Percentiles rank a stretch among this genome's conserved stretches.
phyloP scores from a whole-genome alignment of 2,113 vertebrate genomes.

The Clarias macrocephalus region DNA sequence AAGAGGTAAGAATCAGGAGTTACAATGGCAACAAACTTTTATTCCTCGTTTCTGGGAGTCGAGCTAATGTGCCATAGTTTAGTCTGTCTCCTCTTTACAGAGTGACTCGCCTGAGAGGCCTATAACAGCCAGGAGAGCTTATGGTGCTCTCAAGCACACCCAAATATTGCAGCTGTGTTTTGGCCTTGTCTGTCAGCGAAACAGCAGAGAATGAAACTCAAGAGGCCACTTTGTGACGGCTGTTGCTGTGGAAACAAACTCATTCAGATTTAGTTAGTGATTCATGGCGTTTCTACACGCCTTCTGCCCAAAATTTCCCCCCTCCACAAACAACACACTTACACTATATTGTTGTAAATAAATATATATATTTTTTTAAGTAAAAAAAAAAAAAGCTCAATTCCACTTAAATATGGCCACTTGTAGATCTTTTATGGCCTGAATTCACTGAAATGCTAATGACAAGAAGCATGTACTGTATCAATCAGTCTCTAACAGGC shows the following conservation, averaged over 20 bases:
- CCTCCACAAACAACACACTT: not conserved
- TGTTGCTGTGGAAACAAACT: conserved; percentile 35
- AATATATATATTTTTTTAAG: not conserved
- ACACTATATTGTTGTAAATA: conserved; percentile 6
- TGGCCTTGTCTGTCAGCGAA: conserved; percentile 27
- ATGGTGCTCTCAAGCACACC: conserved; percentile 24
- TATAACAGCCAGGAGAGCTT: conserved; percentile 33
- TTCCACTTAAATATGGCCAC: not conserved
- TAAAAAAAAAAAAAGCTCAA: not conserved
- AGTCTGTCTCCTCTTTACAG: conserved; percentile 24
- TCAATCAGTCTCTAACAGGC: not conserved
- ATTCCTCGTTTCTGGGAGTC: not conserved
- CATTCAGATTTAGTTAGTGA: conserved; percentile 23
- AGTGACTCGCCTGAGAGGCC: conserved; percentile 9
- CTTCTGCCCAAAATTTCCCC: not conserved
- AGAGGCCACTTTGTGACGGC: conserved; percentile 43
- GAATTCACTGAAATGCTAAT: not conserved
- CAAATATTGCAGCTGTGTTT: conserved; percentile 41
- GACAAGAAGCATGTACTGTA: not conserved
- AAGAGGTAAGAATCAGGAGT: not conserved
- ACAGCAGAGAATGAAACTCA: conserved; percentile 21
- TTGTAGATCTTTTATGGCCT: not conserved
- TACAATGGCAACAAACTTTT: not conserved
- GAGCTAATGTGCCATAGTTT: conserved; percentile 24
- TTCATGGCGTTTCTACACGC: conserved; percentile 12